phyloP scores from a whole-genome alignment of 2,113 vertebrate species.

The Sylvia atricapilla region DNA sequence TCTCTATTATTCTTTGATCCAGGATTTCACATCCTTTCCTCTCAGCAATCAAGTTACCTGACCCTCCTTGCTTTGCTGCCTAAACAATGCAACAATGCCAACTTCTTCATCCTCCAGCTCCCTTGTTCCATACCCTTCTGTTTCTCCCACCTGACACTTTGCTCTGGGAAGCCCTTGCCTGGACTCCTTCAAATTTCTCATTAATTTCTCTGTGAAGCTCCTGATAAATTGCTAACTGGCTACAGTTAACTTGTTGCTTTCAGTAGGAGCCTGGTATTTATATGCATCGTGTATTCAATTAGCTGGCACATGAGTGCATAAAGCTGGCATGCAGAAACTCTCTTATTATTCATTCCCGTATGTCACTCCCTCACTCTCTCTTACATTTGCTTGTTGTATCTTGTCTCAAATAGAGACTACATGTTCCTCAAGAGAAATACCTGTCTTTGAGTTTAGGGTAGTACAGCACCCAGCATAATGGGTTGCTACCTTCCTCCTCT shows the following conservation, averaged over 20 bases:
- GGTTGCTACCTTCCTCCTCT: background rate
- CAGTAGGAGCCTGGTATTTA: background rate
- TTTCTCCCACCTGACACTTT: background rate
- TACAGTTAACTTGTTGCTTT: constrained; percentile 15
- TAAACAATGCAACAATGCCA: background rate
- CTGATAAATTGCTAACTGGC: background rate
- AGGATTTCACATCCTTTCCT: background rate
- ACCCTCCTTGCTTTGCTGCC: background rate
- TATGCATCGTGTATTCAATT: constrained; percentile 29
- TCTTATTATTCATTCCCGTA: constrained; percentile 54
- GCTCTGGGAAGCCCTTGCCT: background rate
- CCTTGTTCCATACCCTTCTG: background rate
- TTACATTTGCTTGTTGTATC: background rate
- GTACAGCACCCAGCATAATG: background rate
- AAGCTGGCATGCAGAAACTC: constrained; percentile 26
- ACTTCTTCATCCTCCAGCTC: background rate
- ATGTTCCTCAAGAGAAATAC: background rate
- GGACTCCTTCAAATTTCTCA: background rate
- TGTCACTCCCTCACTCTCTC: constrained; percentile 5
- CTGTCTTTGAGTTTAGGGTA: background rate
- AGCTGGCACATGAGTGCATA: background rate
- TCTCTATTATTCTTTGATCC: background rate
- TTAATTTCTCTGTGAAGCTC: background rate
- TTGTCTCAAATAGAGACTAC: background rate
- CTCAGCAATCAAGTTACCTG: background rate